A percentile compares a stretch with the other conserved stretches of the same genome.
Conservation (phyloP, 2,113 vertebrate species). For the Centropus unirufus region DNA sequence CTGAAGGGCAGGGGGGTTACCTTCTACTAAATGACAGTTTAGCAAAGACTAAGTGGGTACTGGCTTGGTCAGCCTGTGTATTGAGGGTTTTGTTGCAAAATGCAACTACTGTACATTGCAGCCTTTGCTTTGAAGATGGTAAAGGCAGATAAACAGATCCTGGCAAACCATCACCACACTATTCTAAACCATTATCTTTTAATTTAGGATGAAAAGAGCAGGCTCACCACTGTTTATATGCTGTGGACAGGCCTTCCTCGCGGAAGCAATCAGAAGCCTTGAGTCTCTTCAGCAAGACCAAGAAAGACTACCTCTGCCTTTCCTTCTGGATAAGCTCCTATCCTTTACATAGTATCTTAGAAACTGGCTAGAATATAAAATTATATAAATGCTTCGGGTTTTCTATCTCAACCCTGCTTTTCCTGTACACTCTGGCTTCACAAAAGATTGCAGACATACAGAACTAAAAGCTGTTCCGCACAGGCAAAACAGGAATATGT, state of each 20-base stretch:
- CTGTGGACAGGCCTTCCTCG: accelerated
- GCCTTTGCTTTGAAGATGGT: not conserved
- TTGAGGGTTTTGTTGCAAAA: not conserved
- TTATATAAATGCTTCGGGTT: not conserved
- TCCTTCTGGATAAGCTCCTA: not conserved
- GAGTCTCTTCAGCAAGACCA: not conserved
- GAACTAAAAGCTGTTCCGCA: not conserved
- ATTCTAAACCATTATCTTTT: not conserved
- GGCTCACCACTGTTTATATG: not conserved
- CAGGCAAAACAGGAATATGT: not conserved
- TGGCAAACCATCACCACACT: not conserved
- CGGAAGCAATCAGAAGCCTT: not conserved
- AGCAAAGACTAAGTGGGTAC: not conserved
- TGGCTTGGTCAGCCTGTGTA: not conserved
- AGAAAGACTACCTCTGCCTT: not conserved
- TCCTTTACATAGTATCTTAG: not conserved
- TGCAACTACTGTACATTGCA: not conserved
- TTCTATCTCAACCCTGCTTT: not conserved
- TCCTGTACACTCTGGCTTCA: not conserved
- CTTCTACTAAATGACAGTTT: not conserved
- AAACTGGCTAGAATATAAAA: not conserved
- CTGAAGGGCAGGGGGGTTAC: not conserved
- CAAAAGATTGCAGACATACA: not conserved
- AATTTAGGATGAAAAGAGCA: not conserved
- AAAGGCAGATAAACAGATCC: not conserved